Evolutionary conservation across 23 tunicate genomes (phyloP).

Genomic region (Pegea sp.): DNA sequence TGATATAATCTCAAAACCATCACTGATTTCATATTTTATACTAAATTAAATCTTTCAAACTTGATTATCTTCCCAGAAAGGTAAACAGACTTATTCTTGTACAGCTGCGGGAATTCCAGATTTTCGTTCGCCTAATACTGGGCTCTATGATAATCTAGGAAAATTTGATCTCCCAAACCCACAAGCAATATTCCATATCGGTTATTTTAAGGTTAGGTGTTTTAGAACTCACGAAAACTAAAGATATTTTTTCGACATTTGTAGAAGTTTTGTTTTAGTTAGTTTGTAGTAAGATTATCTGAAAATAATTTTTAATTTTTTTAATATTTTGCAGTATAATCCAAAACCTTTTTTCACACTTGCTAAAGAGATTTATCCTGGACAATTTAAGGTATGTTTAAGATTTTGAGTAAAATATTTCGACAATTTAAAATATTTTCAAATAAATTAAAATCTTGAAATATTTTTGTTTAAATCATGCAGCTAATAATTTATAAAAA

Average conservation of each 20-base stretch:
- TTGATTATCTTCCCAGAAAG: too few relatives aligned
- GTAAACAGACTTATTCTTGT: slow-evolving; percentile 1
- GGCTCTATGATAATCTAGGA: slow-evolving; percentile 52
- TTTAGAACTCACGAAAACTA: not conserved
- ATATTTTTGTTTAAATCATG: too few relatives aligned
- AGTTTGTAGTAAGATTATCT: not conserved
- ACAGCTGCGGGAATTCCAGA: slow-evolving; percentile 93
- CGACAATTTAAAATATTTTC: too few relatives aligned
- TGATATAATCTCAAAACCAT: too few relatives aligned
- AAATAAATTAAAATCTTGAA: too few relatives aligned
- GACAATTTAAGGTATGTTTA: slow-evolving; percentile 9
- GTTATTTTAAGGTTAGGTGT: slow-evolving; percentile 18
- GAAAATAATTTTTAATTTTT: not conserved
- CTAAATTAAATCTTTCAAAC: too few relatives aligned
- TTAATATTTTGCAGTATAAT: slow-evolving; percentile 18
- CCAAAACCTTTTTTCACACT: slow-evolving; percentile 64
- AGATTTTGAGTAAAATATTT: too few relatives aligned
- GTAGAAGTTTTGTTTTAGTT: not conserved
- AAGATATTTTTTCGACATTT: not conserved
- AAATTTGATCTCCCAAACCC: slow-evolving; percentile 59
- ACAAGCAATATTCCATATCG: slow-evolving; percentile 61
- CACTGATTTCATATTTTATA: too few relatives aligned
- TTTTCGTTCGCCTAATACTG: slow-evolving; percentile 62
- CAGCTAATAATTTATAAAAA: too few relatives aligned
- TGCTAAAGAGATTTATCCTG: slow-evolving; percentile 76